Conservation (phyloP, 1,140 invertebrate species). For the Parasteatoda tepidariorum region DNA sequence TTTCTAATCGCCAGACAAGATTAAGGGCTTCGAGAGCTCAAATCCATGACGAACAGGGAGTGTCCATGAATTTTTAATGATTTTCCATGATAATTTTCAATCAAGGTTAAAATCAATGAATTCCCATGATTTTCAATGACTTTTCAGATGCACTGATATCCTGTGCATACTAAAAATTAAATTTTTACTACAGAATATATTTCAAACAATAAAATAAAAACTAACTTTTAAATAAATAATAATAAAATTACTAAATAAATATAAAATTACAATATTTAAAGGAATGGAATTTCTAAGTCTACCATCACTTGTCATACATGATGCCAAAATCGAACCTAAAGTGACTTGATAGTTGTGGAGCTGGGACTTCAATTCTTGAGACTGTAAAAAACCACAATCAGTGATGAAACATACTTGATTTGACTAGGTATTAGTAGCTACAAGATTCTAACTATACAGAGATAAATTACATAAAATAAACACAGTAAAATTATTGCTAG, state of each 20-base stretch:
- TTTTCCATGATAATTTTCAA: too few species aligned
- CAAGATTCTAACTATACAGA: too few species aligned
- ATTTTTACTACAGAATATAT: neutral
- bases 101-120: too few species aligned
- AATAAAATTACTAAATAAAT: neutral
- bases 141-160: neutral
- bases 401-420: too few species aligned
- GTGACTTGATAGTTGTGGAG: constrained; percentile 83
- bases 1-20: too few species aligned
- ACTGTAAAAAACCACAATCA: constrained; percentile 67
- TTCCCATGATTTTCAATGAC: too few species aligned
- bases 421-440: too few species aligned
- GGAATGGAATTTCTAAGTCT: constrained; percentile 45
- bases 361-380: constrained; percentile 74
- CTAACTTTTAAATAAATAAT: neutral
- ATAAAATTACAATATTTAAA: constrained; percentile 31
- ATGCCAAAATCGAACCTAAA: constrained; percentile 83
- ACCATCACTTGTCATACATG: constrained; percentile 86
- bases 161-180: neutral
- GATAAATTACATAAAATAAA: too few species aligned
- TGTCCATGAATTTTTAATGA: too few species aligned
- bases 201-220: constrained; percentile 30
- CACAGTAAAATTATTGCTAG: too few species aligned
- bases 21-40: too few species aligned
- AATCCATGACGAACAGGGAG: too few species aligned